phyloP scores from a whole-genome alignment of 2,888 invertebrate species.

The Caenorhabditis sinica region DNA sequence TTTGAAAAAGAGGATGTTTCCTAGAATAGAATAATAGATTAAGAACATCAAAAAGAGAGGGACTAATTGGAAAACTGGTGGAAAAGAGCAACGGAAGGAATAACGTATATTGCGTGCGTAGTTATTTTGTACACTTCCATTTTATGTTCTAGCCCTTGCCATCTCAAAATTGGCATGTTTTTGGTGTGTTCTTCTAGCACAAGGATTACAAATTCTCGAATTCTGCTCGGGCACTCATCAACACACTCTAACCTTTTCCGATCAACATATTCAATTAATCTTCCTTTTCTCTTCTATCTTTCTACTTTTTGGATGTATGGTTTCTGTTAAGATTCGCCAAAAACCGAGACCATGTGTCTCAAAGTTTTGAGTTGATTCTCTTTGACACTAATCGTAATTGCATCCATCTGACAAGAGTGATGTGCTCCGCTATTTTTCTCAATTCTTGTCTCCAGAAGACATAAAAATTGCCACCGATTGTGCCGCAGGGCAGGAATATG shows the following conservation, averaged over 20 bases:
- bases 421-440: slow-evolving; percentile 33
- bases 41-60: not conserved
- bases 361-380: slow-evolving; percentile 17
- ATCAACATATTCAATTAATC: slow-evolving; percentile 25
- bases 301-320: not conserved
- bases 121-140: slow-evolving; percentile 12
- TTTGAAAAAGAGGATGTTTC: not conserved
- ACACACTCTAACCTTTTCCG: not conserved
- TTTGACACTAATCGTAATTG: slow-evolving; percentile 48
- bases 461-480: slow-evolving; percentile 39
- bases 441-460: not conserved
- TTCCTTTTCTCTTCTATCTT: slow-evolving; percentile 13
- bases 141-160: not conserved
- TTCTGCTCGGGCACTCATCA: slow-evolving; percentile 21
- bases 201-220: slow-evolving; percentile 42
- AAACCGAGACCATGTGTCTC: slow-evolving; percentile 17
- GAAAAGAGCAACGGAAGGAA: not conserved
- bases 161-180: slow-evolving; percentile 52
- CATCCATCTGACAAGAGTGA: slow-evolving; percentile 44
- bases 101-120: slow-evolving; percentile 43
- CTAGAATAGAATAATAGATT: not conserved
- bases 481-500: slow-evolving; percentile 35
- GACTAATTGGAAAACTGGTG: slow-evolving; percentile 2
- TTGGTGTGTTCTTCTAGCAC: slow-evolving; percentile 35
- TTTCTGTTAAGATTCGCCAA: not conserved